Conservation (phyloP, 2,888 invertebrate species). For the Thera obeliscata region DNA sequence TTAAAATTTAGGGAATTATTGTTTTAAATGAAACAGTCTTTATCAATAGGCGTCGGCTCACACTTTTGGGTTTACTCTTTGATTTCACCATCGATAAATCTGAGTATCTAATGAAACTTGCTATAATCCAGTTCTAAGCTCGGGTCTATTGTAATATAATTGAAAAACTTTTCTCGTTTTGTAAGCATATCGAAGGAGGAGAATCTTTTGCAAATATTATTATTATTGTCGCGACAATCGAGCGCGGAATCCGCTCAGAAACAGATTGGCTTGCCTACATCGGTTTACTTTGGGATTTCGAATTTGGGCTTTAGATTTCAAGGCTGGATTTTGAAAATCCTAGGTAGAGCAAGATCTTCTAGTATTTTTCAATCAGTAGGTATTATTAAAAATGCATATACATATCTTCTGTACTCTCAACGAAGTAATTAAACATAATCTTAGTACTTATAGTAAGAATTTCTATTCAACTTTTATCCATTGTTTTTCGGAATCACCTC, state of each 20-base stretch:
- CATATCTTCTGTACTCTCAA: too few species aligned
- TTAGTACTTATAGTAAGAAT: neutral
- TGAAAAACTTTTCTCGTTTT: constrained; percentile 81
- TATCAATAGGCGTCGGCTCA: constrained; percentile 25
- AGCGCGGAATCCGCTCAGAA: constrained; percentile 22
- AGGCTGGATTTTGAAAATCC: too few species aligned
- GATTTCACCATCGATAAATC: constrained; percentile 25
- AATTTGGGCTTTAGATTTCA: too few species aligned
- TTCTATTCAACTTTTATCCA: neutral
- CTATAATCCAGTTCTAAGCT: constrained; percentile 30
- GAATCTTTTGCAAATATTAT: constrained; percentile 77
- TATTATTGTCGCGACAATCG: constrained; percentile 35
- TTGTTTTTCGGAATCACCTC: constrained; percentile 8
- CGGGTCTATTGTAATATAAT: constrained; percentile 71
- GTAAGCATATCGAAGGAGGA: constrained; percentile 69
- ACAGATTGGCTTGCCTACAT: constrained; percentile 7
- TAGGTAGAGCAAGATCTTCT: too few species aligned
- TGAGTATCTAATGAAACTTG: constrained; percentile 26
- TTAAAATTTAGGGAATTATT: constrained; percentile 26
- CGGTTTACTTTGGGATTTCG: neutral
- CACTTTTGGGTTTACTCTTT: constrained; percentile 23
- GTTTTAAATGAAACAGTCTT: constrained; percentile 25
- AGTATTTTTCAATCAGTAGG: too few species aligned
- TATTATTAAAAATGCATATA: too few species aligned
- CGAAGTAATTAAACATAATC: too few species aligned